phyloP scores from a whole-genome alignment of 2,797 vertebrate genomes.

The Astyanax mexicanus region DNA sequence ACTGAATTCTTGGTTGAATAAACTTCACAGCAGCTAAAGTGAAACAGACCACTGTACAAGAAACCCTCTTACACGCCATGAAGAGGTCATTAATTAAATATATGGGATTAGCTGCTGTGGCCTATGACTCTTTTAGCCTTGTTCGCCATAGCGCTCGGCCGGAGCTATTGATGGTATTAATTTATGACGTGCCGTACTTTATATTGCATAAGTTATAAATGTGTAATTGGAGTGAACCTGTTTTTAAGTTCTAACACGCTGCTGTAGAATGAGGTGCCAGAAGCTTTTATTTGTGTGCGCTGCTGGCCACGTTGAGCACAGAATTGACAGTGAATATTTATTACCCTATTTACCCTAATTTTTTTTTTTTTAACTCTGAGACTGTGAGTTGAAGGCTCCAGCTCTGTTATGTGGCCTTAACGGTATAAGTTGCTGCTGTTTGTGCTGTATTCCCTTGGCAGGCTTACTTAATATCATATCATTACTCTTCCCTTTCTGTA shows the following conservation, averaged over 20 bases:
- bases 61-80: background rate
- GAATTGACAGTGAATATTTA: background rate
- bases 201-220: background rate
- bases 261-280: background rate
- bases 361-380: background rate
- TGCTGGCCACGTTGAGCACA: background rate
- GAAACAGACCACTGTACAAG: background rate
- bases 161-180: background rate
- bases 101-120: background rate
- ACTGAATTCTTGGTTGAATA: too few species aligned
- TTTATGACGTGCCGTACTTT: background rate
- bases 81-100: background rate
- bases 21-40: too few species aligned
- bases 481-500: constrained; percentile 5
- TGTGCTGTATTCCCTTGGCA: constrained; percentile 21
- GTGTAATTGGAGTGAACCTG: background rate
- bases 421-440: constrained; percentile 1
- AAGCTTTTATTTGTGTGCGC: background rate
- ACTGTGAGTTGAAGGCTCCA: background rate
- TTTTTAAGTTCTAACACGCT: background rate
- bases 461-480: constrained; percentile 21
- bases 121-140: background rate
- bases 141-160: background rate
- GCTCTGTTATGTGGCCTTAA: constrained; percentile 9
- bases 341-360: background rate